phyloP scores from a whole-genome alignment of 2,113 vertebrate species.

The Speoplatyrhinus poulsoni region DNA sequence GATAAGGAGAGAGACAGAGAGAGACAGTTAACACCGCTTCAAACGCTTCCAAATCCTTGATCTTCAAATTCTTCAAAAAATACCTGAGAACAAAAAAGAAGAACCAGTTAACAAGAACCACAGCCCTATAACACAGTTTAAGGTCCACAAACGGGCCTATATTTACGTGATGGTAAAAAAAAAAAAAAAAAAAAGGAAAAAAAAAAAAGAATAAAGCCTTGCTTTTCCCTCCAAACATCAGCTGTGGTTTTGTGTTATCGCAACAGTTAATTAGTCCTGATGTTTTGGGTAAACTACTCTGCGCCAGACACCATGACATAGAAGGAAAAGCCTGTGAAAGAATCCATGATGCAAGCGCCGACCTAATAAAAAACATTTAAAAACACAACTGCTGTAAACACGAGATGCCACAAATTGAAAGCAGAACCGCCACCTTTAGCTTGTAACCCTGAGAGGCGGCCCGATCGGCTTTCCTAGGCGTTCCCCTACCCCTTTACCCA shows the following conservation, averaged over 20 bases:
- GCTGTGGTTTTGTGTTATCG: slow-evolving; percentile 48
- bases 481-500: background rate
- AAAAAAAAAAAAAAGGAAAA: slow-evolving; percentile 9
- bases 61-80: background rate
- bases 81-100: background rate
- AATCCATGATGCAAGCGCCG: background rate
- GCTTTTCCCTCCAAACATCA: slow-evolving; percentile 24
- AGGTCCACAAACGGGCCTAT: slow-evolving; percentile 6
- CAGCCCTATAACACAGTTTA: slow-evolving; percentile 46
- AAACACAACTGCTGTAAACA: background rate
- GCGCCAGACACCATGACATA: slow-evolving; percentile 45
- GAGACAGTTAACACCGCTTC: slow-evolving; percentile 22
- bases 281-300: slow-evolving; percentile 51
- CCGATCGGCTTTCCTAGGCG: background rate
- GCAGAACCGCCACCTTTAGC: background rate
- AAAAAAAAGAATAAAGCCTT: background rate
- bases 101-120: slow-evolving; percentile 60
- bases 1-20: background rate
- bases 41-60: slow-evolving; percentile 26
- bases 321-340: slow-evolving; percentile 32
- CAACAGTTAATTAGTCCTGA: slow-evolving; percentile 58
- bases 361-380: background rate
- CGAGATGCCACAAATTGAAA: background rate
- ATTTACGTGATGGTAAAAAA: slow-evolving; percentile 38
- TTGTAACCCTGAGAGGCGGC: background rate